Percentiles rank a stretch among this genome's conserved stretches.
Conservation (phyloP, 37 sponge, comb jelly and placozoan genomes). For the Haliclona indistincta region DNA sequence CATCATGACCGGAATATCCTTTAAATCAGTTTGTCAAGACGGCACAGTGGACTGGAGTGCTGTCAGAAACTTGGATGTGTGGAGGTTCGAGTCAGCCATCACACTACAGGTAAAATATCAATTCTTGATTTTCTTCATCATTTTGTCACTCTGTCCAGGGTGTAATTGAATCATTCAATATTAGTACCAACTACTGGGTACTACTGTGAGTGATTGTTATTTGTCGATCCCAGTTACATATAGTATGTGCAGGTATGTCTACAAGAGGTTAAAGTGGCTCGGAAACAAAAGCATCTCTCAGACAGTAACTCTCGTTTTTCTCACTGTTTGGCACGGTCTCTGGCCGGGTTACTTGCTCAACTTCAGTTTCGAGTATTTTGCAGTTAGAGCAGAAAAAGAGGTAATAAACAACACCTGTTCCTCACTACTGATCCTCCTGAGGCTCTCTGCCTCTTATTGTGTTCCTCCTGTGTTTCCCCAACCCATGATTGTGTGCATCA, state of each 20-base stretch:
- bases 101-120: constrained; percentile 39
- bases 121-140: not conserved
- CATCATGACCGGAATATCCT: constrained; percentile 82
- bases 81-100: constrained; percentile 54
- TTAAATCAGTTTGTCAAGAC: constrained; percentile 39
- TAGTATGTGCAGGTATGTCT: constrained; percentile 68
- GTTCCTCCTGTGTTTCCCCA: too few relatives aligned
- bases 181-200: constrained; percentile 79
- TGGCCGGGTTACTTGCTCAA: constrained; percentile 82
- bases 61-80: constrained; percentile 55
- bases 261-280: constrained; percentile 75
- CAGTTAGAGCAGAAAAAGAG: constrained; percentile 55
- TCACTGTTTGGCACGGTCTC: constrained; percentile 90
- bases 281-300: constrained; percentile 68
- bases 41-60: constrained; percentile 68
- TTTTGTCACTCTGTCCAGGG: constrained; percentile 20
- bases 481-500: too few relatives aligned
- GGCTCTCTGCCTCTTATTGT: too few relatives aligned
- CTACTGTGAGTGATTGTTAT: constrained; percentile 17
- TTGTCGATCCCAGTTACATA: not conserved
- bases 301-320: constrained; percentile 61
- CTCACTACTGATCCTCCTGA: too few relatives aligned
- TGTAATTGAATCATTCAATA: constrained; percentile 77
- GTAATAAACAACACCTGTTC: too few relatives aligned
- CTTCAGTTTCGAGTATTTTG: constrained; percentile 69